These are phyloP conservation scores for Uromys caudimaculatus DNA, from an alignment of 2,797 vertebrate genomes.

Conservation along the genomic window DNA sequence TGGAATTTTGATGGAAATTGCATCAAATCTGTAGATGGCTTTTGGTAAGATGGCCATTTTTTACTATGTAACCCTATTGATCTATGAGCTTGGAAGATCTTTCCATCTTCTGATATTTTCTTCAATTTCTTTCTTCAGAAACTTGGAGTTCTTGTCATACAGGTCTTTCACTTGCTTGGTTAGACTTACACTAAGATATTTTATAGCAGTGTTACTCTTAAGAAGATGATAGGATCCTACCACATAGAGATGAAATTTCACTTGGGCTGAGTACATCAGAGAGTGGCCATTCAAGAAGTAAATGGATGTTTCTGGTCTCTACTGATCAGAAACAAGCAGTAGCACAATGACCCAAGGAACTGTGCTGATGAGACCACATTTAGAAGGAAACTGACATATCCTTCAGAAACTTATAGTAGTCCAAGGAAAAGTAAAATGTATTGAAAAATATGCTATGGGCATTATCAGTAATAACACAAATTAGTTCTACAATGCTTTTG, in stretches of 20 bases:
- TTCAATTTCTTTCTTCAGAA: background rate
- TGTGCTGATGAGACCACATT: constrained; percentile 32
- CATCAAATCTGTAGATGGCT: background rate
- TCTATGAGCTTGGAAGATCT: background rate
- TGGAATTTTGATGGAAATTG: background rate
- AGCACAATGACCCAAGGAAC: constrained; percentile 38
- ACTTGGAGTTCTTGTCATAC: background rate
- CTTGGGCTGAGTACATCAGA: constrained; percentile 38
- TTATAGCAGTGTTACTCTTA: background rate
- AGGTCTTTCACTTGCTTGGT: background rate
- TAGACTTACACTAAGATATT: background rate
- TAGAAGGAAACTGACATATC: constrained; percentile 33
- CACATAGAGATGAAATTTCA: constrained; percentile 35
- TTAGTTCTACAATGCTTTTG: constrained; percentile 85
- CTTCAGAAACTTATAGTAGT: constrained; percentile 39
- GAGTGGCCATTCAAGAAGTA: constrained; percentile 17
- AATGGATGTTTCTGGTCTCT: constrained; percentile 32
- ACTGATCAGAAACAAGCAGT: constrained; percentile 71
- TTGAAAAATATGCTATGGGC: constrained; percentile 59
- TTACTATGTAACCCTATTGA: background rate
- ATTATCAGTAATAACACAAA: constrained; percentile 31
- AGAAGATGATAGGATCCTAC: background rate
- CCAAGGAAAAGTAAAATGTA: constrained; percentile 47
- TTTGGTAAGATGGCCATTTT: background rate
- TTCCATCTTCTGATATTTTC: background rate